Conservation (phyloP, 2,888 invertebrate genomes). For the Liopterus haemorrhoidalis region DNA sequence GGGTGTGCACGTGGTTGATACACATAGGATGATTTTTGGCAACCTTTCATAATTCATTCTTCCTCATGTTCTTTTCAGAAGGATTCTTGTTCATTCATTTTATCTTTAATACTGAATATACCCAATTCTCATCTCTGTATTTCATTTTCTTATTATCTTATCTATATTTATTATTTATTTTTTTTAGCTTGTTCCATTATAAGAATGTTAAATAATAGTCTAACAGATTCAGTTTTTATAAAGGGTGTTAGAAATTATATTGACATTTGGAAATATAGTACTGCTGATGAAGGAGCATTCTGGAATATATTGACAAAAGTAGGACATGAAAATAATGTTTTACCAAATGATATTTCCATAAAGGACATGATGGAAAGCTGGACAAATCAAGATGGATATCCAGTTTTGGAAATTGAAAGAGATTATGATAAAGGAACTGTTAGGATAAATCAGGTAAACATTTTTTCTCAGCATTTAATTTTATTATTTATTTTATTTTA, state of each 20-base stretch:
- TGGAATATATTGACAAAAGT: slow-evolving; percentile 54
- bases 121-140: too few relatives aligned
- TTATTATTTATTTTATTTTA: too few relatives aligned
- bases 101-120: too few relatives aligned
- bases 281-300: slow-evolving; percentile 61
- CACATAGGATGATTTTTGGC: too few relatives aligned
- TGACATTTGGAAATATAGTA: slow-evolving; percentile 53
- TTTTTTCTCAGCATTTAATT: too few relatives aligned
- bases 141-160: too few relatives aligned
- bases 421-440: slow-evolving; percentile 48
- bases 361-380: slow-evolving; percentile 64
- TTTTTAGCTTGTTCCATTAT: slow-evolving; percentile 50
- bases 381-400: slow-evolving; percentile 67
- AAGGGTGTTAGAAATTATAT: slow-evolving; percentile 51
- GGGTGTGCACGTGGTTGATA: too few relatives aligned
- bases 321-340: slow-evolving; percentile 33
- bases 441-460: slow-evolving; percentile 50
- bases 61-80: too few relatives aligned
- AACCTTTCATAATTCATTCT: too few relatives aligned
- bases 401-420: slow-evolving; percentile 54
- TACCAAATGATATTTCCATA: slow-evolving; percentile 47
- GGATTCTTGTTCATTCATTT: too few relatives aligned
- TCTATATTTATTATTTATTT: slow-evolving; percentile 10
- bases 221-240: slow-evolving; percentile 50
- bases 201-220: slow-evolving; percentile 55